Conservation (phyloP, 2,888 invertebrate genomes). For the Anticlea derivata region DNA sequence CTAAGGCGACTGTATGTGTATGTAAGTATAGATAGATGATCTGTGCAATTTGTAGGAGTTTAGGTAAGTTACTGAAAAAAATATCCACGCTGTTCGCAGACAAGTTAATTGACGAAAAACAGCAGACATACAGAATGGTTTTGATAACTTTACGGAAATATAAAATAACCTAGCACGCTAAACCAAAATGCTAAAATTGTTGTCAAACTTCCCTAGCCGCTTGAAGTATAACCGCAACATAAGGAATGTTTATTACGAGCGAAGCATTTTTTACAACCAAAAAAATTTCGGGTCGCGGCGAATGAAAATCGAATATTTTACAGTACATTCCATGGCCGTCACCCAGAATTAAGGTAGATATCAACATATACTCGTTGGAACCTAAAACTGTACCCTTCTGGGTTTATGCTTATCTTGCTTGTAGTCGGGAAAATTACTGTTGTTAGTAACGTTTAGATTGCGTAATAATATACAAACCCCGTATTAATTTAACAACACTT, state of each 20-base stretch:
- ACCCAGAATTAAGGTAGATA: not conserved
- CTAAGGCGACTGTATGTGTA: too few relatives aligned
- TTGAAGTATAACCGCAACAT: not conserved
- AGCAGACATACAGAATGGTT: too few relatives aligned
- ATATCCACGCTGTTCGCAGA: too few relatives aligned
- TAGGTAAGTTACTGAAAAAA: too few relatives aligned
- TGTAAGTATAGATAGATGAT: too few relatives aligned
- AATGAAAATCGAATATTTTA: conserved; percentile 1
- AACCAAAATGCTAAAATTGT: not conserved
- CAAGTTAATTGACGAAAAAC: too few relatives aligned
- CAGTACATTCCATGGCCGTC: not conserved
- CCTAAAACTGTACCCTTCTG: not conserved
- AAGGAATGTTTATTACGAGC: conserved; percentile 2
- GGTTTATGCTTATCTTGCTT: not conserved
- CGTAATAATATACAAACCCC: not conserved
- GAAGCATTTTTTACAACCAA: not conserved
- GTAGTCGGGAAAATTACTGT: conserved; percentile 4
- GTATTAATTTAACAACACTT: too few relatives aligned
- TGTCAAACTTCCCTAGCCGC: not conserved
- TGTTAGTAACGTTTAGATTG: not conserved
- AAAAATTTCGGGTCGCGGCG: not conserved
- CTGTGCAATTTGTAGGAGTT: too few relatives aligned
- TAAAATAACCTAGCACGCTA: not conserved
- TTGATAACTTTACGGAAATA: too few relatives aligned
- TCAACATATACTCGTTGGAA: not conserved